phyloP scores from a whole-genome alignment of 2,113 vertebrate genomes.

The Macheiramphus alcinus region DNA sequence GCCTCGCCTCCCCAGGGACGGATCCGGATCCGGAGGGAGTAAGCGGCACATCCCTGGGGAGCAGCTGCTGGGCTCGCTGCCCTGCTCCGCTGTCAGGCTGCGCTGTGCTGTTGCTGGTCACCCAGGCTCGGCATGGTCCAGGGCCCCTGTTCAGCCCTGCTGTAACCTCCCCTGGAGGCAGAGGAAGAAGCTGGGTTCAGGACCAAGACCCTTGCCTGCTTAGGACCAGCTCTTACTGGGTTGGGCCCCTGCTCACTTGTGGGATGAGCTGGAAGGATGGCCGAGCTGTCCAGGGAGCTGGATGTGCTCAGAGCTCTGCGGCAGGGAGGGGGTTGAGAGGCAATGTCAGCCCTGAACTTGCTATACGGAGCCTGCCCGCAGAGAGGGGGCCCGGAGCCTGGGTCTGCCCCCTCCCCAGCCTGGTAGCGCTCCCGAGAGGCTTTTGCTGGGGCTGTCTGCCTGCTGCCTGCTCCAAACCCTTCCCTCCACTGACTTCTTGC shows the following conservation, averaged over 20 bases:
- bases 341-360: too few relatives aligned
- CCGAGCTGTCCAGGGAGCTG: neutral
- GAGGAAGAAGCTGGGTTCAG: neutral
- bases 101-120: too few relatives aligned
- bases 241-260: neutral
- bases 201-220: neutral
- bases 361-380: neutral
- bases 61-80: neutral
- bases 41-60: neutral
- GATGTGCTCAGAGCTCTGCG: neutral
- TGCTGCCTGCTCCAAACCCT: accelerated
- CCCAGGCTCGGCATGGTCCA: neutral
- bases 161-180: too few relatives aligned
- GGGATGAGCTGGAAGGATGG: neutral
- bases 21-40: neutral
- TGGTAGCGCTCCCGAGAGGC: neutral
- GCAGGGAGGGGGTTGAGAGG: neutral
- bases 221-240: neutral
- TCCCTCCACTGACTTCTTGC: neutral
- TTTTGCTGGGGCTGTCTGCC: neutral
- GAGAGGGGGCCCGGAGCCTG: neutral
- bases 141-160: too few relatives aligned
- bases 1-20: too few relatives aligned
- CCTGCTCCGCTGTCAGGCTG: neutral
- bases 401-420: neutral